Base-by-base conservation (phyloP, 2,888 invertebrate species). In the Silvanus unidentatus region DNA sequence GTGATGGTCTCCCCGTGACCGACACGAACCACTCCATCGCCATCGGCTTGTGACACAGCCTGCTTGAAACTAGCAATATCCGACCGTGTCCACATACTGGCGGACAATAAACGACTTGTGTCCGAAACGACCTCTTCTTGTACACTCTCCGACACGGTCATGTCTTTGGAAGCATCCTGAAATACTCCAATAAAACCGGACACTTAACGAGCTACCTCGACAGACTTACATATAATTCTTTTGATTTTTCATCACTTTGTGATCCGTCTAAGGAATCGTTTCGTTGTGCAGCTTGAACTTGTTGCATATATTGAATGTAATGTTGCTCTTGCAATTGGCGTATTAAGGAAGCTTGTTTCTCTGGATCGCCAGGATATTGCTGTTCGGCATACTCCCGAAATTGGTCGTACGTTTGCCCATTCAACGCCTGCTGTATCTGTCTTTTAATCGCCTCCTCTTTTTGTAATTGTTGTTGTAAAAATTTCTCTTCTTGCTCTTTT, bases 231-330 rank as follows among this genome's bases (percentile, higher is more conserved):
- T 32, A n/a, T 8, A 32, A 32, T 32, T 32, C 32, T 12, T 32
- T 32, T 32, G n/a, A 9, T 3, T 12, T 32, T n/a, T 32, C 4
- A 32, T 22, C 22, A 22, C n/a, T n/a, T n/a, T n/a, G n/a, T n/a
- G n/a, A n/a, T n/a, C n/a, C 62, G 46, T 63, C 60, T 39, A 63
- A 50, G 44, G 59, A 60, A 39, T 65, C 63, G 42, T 63, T 66
- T 50, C 62, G 58, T 49, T 63, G 65, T 68, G 77, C 66, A 72
- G 79, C 63, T 75, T 81, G 69, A 30, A 97, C 75, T 70, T 98
- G 98, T 62, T 96, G 92, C 83, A 99, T 95, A 70, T 99, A 99
- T 66, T 98, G 97, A 67, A 96, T 93, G 69, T 96, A 99, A 72
- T 99, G 99, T 65, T 99, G 96, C 60, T 97, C 97, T 73, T 99